Base-by-base conservation (phyloP, 2,797 vertebrate genomes). In the Pseudomugil gertrudae region DNA sequence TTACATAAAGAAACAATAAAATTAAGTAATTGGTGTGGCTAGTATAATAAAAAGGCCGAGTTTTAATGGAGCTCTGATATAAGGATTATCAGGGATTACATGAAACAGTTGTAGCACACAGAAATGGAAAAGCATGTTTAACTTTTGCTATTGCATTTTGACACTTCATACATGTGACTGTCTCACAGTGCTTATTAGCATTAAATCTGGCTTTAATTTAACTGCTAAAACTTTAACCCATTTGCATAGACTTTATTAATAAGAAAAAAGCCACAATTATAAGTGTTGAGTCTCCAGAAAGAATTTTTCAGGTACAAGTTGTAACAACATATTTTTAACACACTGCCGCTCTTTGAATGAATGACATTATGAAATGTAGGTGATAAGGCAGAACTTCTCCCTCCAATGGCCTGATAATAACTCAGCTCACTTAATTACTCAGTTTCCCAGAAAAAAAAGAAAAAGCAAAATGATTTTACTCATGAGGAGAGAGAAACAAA, bases 401-500 rank as follows among this genome's bases (percentile, higher is more conserved):
- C 77, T 81, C 75, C 72, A 76, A 72, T 75, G 74, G 70, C 66
- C 72, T 67, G 81, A 90, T 87, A 83, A 89, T 90, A 92, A 87
- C 84, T 81, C 75, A 35, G 65, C 87, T 80, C 71, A 78, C 84
- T 90, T 93, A 92, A 93, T 93, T 93, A 93, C 81, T 82, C 60
- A 19, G 74, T 85, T 88, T 90, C 83, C 77, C 80, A 65, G 79
- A 66, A 81, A 73, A 75, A 64, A 87, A 72, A 70, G 62, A 29
- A 29, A 80, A 84, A 81, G 45, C 43, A 67, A 91, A 90, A 89
- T 82, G 79, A 90, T 89, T 92, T 90, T 70, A 86, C 89, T 92
- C 90, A 80, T 79, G 88, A 90, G 89, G 74, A 78, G 85, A 83
- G 84, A 64, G 84, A 92, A 89, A 93, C 89, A 93, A 92, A 91